These are phyloP conservation scores for Melanotaenia boesemani DNA, from an alignment of 2,797 vertebrate species.

Conservation along the genomic window DNA sequence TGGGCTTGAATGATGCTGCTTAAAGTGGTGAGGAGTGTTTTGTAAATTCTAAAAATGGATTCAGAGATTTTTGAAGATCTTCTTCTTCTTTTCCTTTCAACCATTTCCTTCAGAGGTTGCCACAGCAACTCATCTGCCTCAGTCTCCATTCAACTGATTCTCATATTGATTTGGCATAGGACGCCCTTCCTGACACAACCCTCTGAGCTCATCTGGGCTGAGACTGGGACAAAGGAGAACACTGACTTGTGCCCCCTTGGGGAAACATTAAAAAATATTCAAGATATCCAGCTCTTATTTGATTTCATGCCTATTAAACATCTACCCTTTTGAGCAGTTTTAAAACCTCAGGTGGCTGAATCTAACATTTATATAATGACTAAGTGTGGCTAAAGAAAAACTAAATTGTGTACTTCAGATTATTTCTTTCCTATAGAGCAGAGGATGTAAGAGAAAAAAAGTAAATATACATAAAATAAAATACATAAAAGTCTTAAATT, in stretches of 20 bases:
- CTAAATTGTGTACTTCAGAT: too few relatives aligned
- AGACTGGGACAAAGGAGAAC: neutral
- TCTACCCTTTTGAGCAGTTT: neutral
- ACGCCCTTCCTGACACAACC: neutral
- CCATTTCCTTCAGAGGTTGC: neutral
- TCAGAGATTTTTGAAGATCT: neutral
- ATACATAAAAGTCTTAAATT: too few relatives aligned
- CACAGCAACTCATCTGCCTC: neutral
- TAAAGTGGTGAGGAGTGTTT: too few relatives aligned
- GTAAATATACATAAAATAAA: too few relatives aligned
- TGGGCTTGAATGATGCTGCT: too few relatives aligned
- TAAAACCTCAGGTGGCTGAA: too few relatives aligned
- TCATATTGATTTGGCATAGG: neutral
- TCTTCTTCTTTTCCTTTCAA: neutral
- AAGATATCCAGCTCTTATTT: neutral
- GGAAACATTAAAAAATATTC: neutral
- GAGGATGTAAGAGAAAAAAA: too few relatives aligned
- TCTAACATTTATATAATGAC: neutral
- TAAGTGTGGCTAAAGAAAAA: too few relatives aligned
- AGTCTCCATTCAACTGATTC: neutral
- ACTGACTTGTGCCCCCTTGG: neutral
- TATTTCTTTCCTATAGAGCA: neutral
- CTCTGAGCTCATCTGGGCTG: neutral
- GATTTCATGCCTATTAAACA: neutral
- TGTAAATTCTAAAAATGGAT: neutral